Evolutionary conservation across 64 coral and sea anemone genomes (phyloP), one percentile per base, ranked within the genome.

Genomic region (Orbicella faveolata): DNA sequence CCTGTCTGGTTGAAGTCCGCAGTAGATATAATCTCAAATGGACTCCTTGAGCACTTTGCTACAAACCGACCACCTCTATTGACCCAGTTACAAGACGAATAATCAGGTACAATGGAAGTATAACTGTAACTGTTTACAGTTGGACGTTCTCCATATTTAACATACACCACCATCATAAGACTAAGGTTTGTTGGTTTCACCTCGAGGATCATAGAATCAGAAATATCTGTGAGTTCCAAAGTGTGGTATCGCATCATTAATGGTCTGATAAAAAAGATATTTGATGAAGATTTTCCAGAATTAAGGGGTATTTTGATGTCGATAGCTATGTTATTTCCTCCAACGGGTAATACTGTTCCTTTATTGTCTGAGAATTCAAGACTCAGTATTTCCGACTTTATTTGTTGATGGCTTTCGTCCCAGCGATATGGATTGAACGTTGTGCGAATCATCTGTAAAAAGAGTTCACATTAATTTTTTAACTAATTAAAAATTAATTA

Each of bases 71-170:
- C 30, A 63, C 26, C 17, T 15, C 36, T 33, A 1, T 13, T 30
- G 33, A n/a, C 26, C 54, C 21, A 81, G 13, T 14, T 34, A 77
- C 90, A 91, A 11, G 72, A 91, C 25, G 90, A 91, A 21, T 76
- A 86, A 21, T 91, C 80, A 21, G 90, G 90, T 19, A 84, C 52
- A 41, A 64, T 36, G 39, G 73, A 57, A 6, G 21, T 61, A 61
- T 51, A n/a, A 36, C 66, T 69, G 51, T 91, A 68, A 20, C n/a
- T 68, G 54, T 65, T 35, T 34, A 72, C 44, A 9, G 79, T 77
- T 20, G 81, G 80, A 2, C 90, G 70, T 20, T 63, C 30, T n/a
- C 79, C 72, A 19, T 53, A 19, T 44, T 83, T 81, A n/a, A 91
- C 81, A 36, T 26, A 91, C 15, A 74, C 52, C 12, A 57, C 36